Evolutionary conservation across 2,888 invertebrate species (phyloP).

Genomic region (Willowsia nigromaculata): DNA sequence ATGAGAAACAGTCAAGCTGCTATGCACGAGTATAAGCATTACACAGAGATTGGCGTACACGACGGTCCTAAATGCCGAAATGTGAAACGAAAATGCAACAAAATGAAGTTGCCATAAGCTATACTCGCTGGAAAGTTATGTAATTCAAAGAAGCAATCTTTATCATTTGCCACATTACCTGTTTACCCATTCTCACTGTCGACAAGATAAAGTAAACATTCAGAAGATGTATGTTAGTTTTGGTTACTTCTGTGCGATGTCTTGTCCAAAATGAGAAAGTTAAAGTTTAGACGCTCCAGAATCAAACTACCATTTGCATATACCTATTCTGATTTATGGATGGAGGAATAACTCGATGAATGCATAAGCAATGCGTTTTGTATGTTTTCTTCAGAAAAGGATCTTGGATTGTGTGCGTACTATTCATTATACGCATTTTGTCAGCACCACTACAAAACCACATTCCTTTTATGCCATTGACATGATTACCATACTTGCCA

Average conservation of each 20-base stretch:
- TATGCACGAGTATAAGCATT: too few species aligned
- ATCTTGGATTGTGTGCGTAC: conserved; percentile 41
- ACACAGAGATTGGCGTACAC: too few species aligned
- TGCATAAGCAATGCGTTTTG: neutral
- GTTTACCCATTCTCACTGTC: neutral
- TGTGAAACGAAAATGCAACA: too few species aligned
- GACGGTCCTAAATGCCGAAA: too few species aligned
- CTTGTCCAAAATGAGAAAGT: conserved; percentile 41
- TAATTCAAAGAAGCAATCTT: conserved; percentile 39
- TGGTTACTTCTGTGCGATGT: neutral
- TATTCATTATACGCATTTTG: conserved; percentile 44
- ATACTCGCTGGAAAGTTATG: too few species aligned
- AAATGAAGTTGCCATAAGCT: too few species aligned
- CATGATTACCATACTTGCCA: conserved; percentile 51
- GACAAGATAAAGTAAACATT: conserved; percentile 36
- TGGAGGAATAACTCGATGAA: neutral
- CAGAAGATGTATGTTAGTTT: conserved; percentile 8
- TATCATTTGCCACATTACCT: neutral
- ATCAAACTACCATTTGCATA: conserved; percentile 44
- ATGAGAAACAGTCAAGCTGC: too few species aligned
- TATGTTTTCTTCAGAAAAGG: neutral
- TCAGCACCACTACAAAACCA: conserved; percentile 42
- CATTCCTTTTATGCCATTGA: conserved; percentile 51
- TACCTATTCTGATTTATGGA: conserved; percentile 25
- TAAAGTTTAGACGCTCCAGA: neutral